Evolutionary conservation across 2,797 vertebrate genomes (phyloP).

Genomic region (Ficedula albicollis): DNA sequence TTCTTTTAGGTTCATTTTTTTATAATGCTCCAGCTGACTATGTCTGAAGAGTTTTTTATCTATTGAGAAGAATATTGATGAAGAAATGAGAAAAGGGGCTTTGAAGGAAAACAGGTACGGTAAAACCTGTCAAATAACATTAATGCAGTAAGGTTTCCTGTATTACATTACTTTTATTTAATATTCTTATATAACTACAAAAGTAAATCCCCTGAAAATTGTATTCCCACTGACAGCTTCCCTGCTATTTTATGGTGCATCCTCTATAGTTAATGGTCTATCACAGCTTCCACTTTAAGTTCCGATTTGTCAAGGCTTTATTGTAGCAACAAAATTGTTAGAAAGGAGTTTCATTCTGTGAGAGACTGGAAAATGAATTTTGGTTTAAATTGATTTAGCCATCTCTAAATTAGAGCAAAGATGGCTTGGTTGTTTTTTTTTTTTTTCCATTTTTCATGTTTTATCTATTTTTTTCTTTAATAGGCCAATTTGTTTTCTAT

Average conservation of each 20-base stretch:
- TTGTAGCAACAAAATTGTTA: slow-evolving; percentile 26
- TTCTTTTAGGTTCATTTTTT: background rate
- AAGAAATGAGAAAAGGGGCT: slow-evolving; percentile 13
- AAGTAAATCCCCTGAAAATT: slow-evolving; percentile 26
- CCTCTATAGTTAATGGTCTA: slow-evolving; percentile 43
- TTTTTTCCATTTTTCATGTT: background rate
- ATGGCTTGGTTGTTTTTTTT: background rate
- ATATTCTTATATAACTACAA: slow-evolving; percentile 37
- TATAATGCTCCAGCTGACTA: background rate
- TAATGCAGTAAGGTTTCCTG: background rate
- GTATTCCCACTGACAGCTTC: slow-evolving; percentile 36
- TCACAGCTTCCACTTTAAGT: background rate
- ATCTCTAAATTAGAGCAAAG: slow-evolving; percentile 10
- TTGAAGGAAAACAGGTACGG: slow-evolving; percentile 10
- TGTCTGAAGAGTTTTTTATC: background rate
- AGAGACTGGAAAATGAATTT: background rate
- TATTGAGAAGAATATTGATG: background rate
- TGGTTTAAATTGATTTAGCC: slow-evolving; percentile 1
- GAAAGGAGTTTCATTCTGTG: background rate
- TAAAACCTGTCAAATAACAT: slow-evolving; percentile 18
- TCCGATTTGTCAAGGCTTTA: slow-evolving; percentile 32
- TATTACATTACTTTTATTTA: slow-evolving; percentile 38
- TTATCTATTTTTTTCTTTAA: slow-evolving; percentile 10
- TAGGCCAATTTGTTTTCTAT: background rate
- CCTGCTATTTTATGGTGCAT: slow-evolving; percentile 39